phyloP scores from a whole-genome alignment of 2,113 vertebrate genomes.

The Archocentrus centrarchus region DNA sequence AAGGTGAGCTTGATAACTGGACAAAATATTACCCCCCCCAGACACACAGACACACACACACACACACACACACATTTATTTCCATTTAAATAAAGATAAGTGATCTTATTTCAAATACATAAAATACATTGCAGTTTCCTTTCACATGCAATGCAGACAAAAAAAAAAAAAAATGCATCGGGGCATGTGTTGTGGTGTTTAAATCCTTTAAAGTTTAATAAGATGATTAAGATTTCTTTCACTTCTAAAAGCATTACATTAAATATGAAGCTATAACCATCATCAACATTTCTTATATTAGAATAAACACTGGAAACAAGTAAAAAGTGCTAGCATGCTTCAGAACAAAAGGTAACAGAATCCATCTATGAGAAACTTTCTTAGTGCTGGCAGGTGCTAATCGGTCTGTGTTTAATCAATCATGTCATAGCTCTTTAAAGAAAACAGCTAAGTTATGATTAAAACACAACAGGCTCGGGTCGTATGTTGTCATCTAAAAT shows the following conservation, averaged over 20 bases:
- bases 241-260: background rate
- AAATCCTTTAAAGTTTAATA: background rate
- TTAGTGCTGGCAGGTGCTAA: background rate
- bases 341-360: background rate
- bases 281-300: background rate
- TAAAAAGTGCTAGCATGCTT: background rate
- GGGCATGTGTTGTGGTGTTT: background rate
- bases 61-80: background rate
- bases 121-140: background rate
- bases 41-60: no score
- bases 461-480: background rate
- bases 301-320: background rate
- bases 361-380: background rate
- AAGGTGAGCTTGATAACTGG: background rate
- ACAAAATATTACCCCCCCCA: background rate
- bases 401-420: background rate
- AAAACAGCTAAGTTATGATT: background rate
- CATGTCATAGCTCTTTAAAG: background rate
- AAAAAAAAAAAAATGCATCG: no score
- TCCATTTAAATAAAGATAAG: background rate
- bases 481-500: background rate
- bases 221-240: background rate
- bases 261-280: rapidly evolving
- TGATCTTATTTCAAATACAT: background rate
- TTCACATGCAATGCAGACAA: no score